Conservation (phyloP, 2,888 invertebrate genomes). For the Lottia scabra region DNA sequence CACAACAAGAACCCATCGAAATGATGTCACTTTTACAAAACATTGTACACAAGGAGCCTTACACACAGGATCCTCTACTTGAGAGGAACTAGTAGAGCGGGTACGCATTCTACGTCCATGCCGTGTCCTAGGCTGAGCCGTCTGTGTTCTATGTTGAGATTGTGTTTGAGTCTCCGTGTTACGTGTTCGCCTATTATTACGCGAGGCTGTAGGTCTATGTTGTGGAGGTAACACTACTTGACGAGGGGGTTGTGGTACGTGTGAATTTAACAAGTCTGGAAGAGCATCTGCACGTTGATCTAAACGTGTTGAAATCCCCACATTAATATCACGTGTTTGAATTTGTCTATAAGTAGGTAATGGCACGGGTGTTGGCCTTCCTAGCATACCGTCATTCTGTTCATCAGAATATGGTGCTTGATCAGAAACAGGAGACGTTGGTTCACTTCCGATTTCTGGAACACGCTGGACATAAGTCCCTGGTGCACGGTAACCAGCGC, state of each 20-base stretch:
- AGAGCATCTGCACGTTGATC: conserved; percentile 43
- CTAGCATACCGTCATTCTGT: neutral
- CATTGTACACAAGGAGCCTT: conserved; percentile 62
- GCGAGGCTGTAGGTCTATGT: conserved; percentile 20
- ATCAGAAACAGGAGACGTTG: neutral
- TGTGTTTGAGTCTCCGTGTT: conserved; percentile 13
- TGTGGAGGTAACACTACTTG: conserved; percentile 21
- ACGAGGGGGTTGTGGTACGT: conserved; percentile 36
- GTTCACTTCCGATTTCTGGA: neutral
- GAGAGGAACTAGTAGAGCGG: conserved; percentile 39
- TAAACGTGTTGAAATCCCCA: conserved; percentile 32
- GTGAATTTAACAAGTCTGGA: conserved; percentile 62
- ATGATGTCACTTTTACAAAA: conserved; percentile 58
- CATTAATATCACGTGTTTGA: conserved; percentile 42
- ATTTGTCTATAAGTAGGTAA: conserved; percentile 32
- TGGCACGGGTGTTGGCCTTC: conserved; percentile 3
- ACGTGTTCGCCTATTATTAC: conserved; percentile 11
- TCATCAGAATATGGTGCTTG: neutral
- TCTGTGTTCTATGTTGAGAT: conserved; percentile 13
- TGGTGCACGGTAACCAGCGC: conserved; percentile 14
- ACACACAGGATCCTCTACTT: conserved; percentile 40
- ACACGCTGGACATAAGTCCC: neutral
- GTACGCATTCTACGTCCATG: conserved; percentile 31
- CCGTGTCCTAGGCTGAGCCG: neutral
- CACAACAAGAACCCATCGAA: conserved; percentile 65